These are phyloP conservation scores for Margaritifera margaritifera DNA, from an alignment of 2,888 invertebrate species.

Conservation along the genomic window DNA sequence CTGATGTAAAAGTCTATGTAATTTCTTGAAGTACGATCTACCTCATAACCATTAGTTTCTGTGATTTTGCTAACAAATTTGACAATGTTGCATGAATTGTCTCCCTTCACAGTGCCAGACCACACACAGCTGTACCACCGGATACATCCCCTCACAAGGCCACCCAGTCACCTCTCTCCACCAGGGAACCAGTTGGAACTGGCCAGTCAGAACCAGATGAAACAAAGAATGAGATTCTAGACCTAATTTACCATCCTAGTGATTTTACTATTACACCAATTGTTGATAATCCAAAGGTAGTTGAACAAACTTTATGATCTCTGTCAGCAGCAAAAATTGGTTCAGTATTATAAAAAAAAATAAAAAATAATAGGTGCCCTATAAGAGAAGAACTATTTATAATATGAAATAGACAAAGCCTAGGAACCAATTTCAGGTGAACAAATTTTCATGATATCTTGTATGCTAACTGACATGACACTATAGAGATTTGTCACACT, in stretches of 20 bases:
- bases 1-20: no score
- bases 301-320: neutral
- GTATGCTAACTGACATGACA: no score
- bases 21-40: neutral
- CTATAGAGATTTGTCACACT: no score
- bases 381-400: no score
- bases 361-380: no score
- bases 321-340: no score
- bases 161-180: slow-evolving; percentile 61
- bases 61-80: neutral
- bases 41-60: neutral
- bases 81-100: no score
- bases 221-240: slow-evolving; percentile 44
- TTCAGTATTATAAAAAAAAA: no score
- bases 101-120: slow-evolving; percentile 56
- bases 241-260: slow-evolving; percentile 66
- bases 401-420: no score
- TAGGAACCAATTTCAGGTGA: no score
- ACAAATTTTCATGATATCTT: no score
- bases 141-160: slow-evolving; percentile 63
- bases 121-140: slow-evolving; percentile 65
- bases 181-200: slow-evolving; percentile 55
- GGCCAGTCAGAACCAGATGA: slow-evolving; percentile 40
- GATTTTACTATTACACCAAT: slow-evolving; percentile 68
- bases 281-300: slow-evolving; percentile 69